Conservation (phyloP, 1,140 invertebrate species). For the Bursaphelenchus mucronatus region DNA sequence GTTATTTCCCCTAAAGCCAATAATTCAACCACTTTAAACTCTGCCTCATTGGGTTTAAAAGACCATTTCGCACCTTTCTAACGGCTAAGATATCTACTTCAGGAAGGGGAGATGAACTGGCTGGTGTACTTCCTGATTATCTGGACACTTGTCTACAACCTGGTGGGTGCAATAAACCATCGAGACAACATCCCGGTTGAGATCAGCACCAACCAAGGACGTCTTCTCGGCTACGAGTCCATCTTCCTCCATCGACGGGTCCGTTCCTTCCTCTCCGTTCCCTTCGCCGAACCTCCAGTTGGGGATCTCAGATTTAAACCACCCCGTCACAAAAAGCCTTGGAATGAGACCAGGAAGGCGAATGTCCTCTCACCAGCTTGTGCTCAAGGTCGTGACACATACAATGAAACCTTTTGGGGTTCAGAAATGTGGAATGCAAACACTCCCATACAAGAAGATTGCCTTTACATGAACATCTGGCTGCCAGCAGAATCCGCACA, state of each 20-base stretch:
- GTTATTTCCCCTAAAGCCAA: background rate
- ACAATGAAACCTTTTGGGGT: conserved; percentile 60
- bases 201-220: conserved; percentile 39
- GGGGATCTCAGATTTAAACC: conserved; percentile 53
- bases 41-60: conserved; percentile 10
- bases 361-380: conserved; percentile 52
- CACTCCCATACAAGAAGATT: conserved; percentile 55
- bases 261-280: conserved; percentile 56
- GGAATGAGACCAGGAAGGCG: conserved; percentile 56
- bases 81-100: background rate
- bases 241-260: conserved; percentile 55
- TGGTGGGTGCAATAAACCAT: conserved; percentile 4
- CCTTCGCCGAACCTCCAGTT: conserved; percentile 56
- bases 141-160: too few species aligned
- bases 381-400: conserved; percentile 50
- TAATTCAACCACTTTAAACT: background rate
- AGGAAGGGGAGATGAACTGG: background rate
- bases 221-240: conserved; percentile 49
- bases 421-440: conserved; percentile 62
- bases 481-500: conserved; percentile 42
- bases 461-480: conserved; percentile 61
- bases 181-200: conserved; percentile 50
- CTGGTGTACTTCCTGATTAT: background rate
- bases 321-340: conserved; percentile 45
- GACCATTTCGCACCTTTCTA: conserved; percentile 16